These are phyloP conservation scores for Scaptodrosophila lebanonensis DNA, from an alignment of 1,140 invertebrate species.

Conservation along the genomic window DNA sequence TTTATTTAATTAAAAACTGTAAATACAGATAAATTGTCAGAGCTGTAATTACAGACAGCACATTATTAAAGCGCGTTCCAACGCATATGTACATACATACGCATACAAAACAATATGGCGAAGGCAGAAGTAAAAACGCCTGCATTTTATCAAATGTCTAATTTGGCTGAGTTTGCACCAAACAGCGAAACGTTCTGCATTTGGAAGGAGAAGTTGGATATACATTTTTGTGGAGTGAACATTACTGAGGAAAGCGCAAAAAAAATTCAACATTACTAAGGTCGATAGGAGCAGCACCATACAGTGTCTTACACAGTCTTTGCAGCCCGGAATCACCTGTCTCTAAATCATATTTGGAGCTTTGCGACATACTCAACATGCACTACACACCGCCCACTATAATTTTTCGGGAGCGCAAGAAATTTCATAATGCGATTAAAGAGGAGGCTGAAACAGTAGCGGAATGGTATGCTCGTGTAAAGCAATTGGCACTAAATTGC, in stretches of 20 bases:
- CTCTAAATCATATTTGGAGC: constrained; percentile 5
- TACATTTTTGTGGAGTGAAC: constrained; percentile 1
- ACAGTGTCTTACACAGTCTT: constrained; percentile 4
- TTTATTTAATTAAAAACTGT: no score
- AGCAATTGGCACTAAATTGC: constrained; percentile 4
- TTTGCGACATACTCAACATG: constrained; percentile 1
- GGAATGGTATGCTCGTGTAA: constrained; percentile 10
- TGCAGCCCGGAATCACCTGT: constrained; percentile 5
- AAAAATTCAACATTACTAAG: neutral
- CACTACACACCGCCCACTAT: constrained; percentile 13
- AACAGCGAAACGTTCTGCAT: no score
- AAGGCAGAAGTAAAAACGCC: no score
- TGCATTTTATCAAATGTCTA: no score
- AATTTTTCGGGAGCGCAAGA: constrained; percentile 12
- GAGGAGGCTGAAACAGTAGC: constrained; percentile 2
- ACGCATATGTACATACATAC: no score
- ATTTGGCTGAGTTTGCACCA: no score
- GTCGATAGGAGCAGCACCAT: constrained; percentile 4
- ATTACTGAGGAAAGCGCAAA: neutral
- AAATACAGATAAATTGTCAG: no score
- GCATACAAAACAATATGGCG: no score
- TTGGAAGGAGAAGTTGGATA: constrained; percentile 1
- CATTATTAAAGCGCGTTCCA: no score
- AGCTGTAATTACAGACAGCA: no score
- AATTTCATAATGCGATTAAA: constrained; percentile 7